phyloP scores from a whole-genome alignment of 2,797 vertebrate species.

The Naso thynnoides region DNA sequence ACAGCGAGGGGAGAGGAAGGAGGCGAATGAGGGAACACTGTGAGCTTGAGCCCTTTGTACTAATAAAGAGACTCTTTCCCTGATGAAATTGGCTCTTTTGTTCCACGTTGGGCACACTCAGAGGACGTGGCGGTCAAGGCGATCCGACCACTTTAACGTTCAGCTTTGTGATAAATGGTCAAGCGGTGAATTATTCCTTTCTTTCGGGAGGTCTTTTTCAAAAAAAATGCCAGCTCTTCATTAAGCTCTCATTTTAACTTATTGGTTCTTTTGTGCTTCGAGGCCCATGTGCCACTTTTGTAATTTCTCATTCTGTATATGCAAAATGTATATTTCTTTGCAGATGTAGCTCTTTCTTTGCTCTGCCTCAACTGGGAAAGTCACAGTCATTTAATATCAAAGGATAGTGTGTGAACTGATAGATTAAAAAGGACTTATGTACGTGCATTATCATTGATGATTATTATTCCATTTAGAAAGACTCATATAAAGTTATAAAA shows the following conservation, averaged over 20 bases:
- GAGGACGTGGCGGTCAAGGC: constrained; percentile 28
- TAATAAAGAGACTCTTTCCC: constrained; percentile 58
- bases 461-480: constrained; percentile 17
- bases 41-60: constrained; percentile 27
- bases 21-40: constrained; percentile 19
- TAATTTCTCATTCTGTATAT: constrained; percentile 39
- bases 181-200: constrained; percentile 62
- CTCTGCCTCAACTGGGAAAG: constrained; percentile 13
- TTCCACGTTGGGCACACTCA: constrained; percentile 30
- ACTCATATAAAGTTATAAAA: constrained; percentile 12
- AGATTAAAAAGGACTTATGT: constrained; percentile 8
- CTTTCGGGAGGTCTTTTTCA: constrained; percentile 57
- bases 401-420: not conserved
- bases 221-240: constrained; percentile 46
- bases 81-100: constrained; percentile 67
- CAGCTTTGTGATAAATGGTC: constrained; percentile 64
- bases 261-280: constrained; percentile 64
- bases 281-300: constrained; percentile 3
- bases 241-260: constrained; percentile 66
- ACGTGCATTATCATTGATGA: not conserved
- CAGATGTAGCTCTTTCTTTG: constrained; percentile 29
- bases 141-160: constrained; percentile 64
- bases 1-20: constrained; percentile 15
- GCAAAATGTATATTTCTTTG: constrained; percentile 40
- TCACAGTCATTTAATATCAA: constrained; percentile 16